Conservation (phyloP, 2,888 invertebrate species). For the Liopterus haemorrhoidalis region DNA sequence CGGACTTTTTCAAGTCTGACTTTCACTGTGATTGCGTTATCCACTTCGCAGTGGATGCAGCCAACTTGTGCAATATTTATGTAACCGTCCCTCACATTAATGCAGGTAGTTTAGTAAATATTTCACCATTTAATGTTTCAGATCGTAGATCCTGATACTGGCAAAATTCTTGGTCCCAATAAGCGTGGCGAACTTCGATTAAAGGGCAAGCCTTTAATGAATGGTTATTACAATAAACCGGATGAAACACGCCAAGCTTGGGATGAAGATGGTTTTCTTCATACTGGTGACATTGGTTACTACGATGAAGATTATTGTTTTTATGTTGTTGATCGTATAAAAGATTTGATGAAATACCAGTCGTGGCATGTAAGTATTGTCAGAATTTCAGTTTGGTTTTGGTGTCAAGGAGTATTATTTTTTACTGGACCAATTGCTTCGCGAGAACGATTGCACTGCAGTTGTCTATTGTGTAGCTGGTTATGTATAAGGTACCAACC, state of each 20-base stretch:
- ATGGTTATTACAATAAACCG: conserved; percentile 48
- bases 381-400: neutral
- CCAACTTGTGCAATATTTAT: too few species aligned
- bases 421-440: too few species aligned
- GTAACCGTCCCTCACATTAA: too few species aligned
- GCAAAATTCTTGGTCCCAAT: conserved; percentile 46
- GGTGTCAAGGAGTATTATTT: too few species aligned
- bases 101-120: neutral
- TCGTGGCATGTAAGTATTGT: conserved; percentile 43
- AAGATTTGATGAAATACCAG: conserved; percentile 48
- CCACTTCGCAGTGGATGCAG: too few species aligned
- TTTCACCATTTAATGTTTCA: conserved; percentile 35
- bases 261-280: conserved; percentile 46
- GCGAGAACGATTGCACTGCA: too few species aligned
- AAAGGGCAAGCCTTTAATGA: conserved; percentile 40
- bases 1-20: too few species aligned
- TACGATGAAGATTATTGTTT: conserved; percentile 47
- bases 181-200: conserved; percentile 50
- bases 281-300: conserved; percentile 48
- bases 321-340: conserved; percentile 46
- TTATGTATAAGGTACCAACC: too few species aligned
- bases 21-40: too few species aligned
- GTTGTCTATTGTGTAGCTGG: too few species aligned
- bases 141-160: conserved; percentile 47
- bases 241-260: conserved; percentile 43